Base-by-base conservation (phyloP, 2,888 invertebrate genomes). In the Troilus luridus region DNA sequence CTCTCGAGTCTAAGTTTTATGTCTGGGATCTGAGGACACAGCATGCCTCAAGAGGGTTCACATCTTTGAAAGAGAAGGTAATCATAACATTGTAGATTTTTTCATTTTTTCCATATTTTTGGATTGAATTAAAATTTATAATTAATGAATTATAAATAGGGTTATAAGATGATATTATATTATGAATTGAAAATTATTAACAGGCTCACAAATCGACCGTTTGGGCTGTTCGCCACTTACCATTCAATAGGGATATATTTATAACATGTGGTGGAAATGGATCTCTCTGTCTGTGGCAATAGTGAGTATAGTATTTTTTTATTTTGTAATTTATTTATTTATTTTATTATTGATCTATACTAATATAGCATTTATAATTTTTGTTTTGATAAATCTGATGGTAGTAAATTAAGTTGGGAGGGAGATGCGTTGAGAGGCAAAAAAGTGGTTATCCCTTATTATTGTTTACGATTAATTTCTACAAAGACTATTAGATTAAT, bases 201-300 rank as follows among this genome's bases (percentile, higher is more conserved):
- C 91, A 95, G 95, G 95, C 95, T 54, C 95, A 95, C 93, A 95
- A 95, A 93, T 97, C 98, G 0, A 99, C 99, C 0, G 96, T 99
- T 59, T 99, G 99, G 99, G 95, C 96, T 58, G 97, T 96, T 0
- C 96, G 96, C 72, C 99, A 99, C 95, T 94, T 98, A 89, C 99
- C 99, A 0, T 99, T 99, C 94, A 98, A 99, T 94, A 95, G 99
- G 90, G 99, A 99, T 94, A 94, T 99, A 41, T 99, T 99, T 94
- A 95, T 97, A 93, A 98, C 98, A 0, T 96, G 97, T 92, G 98
- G 98, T 6, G 99, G 99, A 0, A 96, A 96, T 93, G 99, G 99
- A 12, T 97, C 98, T n/a, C 94, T 98, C 27, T 96, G 97, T 92
- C 95, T 99, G n/a, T 99, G 99, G 99, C 98, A 98, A 95, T 99